A percentile compares a stretch with the other conserved stretches of the same genome.
phyloP scores from a whole-genome alignment of 2,888 invertebrate genomes.

The Hipparchia semele region DNA sequence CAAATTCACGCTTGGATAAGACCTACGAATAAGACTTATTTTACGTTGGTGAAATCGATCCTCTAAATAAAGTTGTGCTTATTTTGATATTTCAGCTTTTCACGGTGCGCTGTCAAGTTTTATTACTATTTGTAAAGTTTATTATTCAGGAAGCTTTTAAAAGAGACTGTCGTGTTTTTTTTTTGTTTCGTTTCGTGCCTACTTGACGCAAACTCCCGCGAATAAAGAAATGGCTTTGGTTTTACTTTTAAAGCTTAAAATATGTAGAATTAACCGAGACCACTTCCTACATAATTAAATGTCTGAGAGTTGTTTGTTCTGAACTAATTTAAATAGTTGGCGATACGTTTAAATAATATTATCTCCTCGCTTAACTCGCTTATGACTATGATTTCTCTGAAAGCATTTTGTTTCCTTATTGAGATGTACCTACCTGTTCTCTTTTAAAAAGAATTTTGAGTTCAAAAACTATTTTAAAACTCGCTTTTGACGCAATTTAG shows the following conservation, averaged over 20 bases:
- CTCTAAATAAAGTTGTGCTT: constrained; percentile 5
- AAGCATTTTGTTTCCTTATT: not conserved
- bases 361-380: not conserved
- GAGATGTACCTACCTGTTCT: not conserved
- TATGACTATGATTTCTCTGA: not conserved
- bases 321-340: constrained; percentile 12
- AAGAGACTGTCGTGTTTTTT: constrained; percentile 27
- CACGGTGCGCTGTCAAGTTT: constrained; percentile 27
- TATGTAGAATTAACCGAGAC: constrained; percentile 22
- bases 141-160: constrained; percentile 43
- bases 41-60: too few species aligned
- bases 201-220: constrained; percentile 5
- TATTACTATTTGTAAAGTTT: constrained; percentile 38
- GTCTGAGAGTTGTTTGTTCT: constrained; percentile 26
- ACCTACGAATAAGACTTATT: too few species aligned
- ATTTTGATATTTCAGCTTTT: constrained; percentile 27
- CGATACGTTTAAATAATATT: constrained; percentile 1
- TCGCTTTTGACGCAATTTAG: too few species aligned
- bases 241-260: constrained; percentile 23
- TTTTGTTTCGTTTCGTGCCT: constrained; percentile 23
- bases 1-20: too few species aligned
- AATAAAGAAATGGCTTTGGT: constrained; percentile 34
- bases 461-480: not conserved
- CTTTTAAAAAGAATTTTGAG: not conserved
- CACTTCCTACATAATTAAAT: constrained; percentile 37